Evolutionary conservation across 2,113 vertebrate genomes (phyloP), one percentile per base, ranked within the genome.

Genomic region (Caranx melampygus): DNA sequence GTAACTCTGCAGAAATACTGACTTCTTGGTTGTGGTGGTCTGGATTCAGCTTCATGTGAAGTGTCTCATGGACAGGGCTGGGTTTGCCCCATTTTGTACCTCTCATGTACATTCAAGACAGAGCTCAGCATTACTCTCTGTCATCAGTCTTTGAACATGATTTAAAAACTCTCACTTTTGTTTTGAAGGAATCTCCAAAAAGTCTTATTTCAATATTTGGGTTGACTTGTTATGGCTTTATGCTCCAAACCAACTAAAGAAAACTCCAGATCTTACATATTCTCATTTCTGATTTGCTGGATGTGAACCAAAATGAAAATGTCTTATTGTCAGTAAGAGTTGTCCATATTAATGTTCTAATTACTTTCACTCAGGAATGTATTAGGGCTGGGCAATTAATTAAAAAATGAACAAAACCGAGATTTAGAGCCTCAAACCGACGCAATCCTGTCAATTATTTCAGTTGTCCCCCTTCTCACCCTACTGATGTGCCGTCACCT

Each of bases 41-140:
- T 64, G 59, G 34, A 34, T 52, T 75, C 64, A 44, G 34, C 42
- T 55, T n/a, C 9, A 45, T 52, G n/a, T 42, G 14, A 47, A 8
- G 12, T 52, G 44, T 34, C 47, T 69, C 37, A 18, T 62, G 37
- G 20, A 62, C 7, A 47, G 42, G 55, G 35, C 58, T 20, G 64
- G 57, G 60, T 40, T 44, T 42, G 35, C 15, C 60, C 49, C 77
- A 21, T 33, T 59, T 45, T 68, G 64, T 42, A 55, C 45, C 55
- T 52, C 54, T 68, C 33, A 31, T 40, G 3, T 33, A 18, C 15
- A 61, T 42, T 21, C 37, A n/a, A 55, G 61, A 44, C 72, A 44
- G 35, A 55, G 21, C 6, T 40, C 8, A 44, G 49, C 35, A 7
- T 64, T 13, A 5, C 60, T 13, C 5, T 40, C 40, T 40, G 6